Conservation (phyloP, 2,113 vertebrate genomes). For the Platysternon megacephalum region DNA sequence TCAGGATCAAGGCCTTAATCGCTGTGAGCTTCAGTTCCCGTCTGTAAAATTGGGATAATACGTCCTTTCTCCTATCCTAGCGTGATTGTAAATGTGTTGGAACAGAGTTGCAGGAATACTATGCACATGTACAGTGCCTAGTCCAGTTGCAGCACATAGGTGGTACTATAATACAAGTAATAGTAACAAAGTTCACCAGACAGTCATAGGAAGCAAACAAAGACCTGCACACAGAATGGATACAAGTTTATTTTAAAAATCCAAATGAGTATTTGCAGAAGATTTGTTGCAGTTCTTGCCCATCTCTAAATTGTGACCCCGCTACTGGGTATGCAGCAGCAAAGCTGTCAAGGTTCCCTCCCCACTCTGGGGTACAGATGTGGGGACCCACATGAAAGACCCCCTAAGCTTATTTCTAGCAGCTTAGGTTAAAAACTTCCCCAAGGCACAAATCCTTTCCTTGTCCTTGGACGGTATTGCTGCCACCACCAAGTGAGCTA, state of each 20-base stretch:
- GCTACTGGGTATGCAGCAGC: neutral
- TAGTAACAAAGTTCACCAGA: fast-evolving
- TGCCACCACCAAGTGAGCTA: too few relatives aligned
- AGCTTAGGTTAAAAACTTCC: too few relatives aligned
- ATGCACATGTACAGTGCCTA: neutral
- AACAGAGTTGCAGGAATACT: neutral
- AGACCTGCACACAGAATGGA: neutral
- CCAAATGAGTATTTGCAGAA: neutral
- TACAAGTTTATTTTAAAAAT: neutral
- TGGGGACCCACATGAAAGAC: too few relatives aligned
- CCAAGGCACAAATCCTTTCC: too few relatives aligned
- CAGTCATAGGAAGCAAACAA: neutral
- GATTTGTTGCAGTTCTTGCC: neutral
- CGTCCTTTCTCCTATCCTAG: neutral
- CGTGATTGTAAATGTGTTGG: neutral
- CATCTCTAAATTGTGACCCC: neutral
- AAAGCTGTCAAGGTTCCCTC: too few relatives aligned
- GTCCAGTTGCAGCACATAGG: neutral
- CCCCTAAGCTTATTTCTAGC: too few relatives aligned
- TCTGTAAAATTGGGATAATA: neutral
- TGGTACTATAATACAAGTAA: neutral
- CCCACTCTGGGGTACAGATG: too few relatives aligned
- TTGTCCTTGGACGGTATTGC: too few relatives aligned
- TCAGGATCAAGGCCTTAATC: neutral
- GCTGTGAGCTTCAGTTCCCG: neutral